These are phyloP conservation scores for Oligia latruncula DNA, from an alignment of 2,888 invertebrate species.

Conservation along the genomic window DNA sequence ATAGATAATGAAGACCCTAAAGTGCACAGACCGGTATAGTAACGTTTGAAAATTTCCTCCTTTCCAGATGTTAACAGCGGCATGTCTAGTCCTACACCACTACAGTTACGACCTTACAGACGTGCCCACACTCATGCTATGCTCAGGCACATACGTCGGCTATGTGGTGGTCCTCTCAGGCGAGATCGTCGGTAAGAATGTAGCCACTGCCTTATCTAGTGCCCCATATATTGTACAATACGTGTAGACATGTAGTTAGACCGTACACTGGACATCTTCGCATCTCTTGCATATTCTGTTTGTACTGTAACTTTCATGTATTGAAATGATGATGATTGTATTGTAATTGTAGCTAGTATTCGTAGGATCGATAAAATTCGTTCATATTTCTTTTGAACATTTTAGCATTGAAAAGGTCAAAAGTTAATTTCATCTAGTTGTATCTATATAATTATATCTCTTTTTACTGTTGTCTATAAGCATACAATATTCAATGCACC, in stretches of 20 bases:
- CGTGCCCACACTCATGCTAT: conserved; percentile 84
- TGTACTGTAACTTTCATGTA: neutral
- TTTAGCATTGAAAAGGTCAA: neutral
- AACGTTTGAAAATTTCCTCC: neutral
- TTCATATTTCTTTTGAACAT: neutral
- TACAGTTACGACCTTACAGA: conserved; percentile 87
- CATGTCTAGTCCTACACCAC: conserved; percentile 84
- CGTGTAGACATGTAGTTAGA: conserved; percentile 27
- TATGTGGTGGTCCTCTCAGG: conserved; percentile 85
- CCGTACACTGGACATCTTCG: conserved; percentile 1
- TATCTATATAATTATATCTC: neutral
- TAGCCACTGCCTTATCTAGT: conserved; percentile 1
- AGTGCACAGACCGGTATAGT: neutral
- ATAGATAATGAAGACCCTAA: neutral
- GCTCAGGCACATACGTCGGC: conserved; percentile 86
- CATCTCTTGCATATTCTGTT: conserved; percentile 13
- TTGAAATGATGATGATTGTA: neutral
- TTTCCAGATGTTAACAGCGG: conserved; percentile 80
- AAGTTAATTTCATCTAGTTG: neutral
- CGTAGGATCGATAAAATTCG: neutral
- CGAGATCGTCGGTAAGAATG: conserved; percentile 83
- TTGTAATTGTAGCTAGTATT: neutral
- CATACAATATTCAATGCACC: conserved; percentile 28
- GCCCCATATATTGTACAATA: neutral
- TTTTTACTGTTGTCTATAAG: neutral